Percentiles rank a stretch among this genome's conserved stretches.
These are phyloP conservation scores for Rotaria socialis DNA, from an alignment of 2,888 invertebrate species.

Conservation along the genomic window DNA sequence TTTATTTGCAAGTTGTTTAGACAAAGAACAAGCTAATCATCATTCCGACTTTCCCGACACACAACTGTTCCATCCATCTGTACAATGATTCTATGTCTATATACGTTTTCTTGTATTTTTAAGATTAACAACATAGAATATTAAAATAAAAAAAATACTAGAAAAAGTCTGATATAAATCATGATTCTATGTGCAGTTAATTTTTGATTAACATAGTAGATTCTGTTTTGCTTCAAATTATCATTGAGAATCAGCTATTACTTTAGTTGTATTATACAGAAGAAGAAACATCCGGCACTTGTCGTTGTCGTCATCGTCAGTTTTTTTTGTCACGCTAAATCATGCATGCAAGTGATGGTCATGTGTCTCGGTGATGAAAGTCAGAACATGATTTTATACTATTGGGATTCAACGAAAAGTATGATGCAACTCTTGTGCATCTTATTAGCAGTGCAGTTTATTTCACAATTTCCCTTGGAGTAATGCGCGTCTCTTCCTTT, in stretches of 20 bases:
- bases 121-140: not conserved
- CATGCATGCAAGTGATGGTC: conserved; percentile 21
- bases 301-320: not conserved
- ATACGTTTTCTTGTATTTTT: not conserved
- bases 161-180: not conserved
- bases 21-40: conserved; percentile 32
- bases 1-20: conserved; percentile 23
- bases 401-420: not conserved
- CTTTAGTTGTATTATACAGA: not conserved
- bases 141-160: too few relatives aligned
- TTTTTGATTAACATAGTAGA: not conserved
- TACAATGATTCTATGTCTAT: not conserved
- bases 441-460: not conserved
- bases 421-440: not conserved
- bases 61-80: conserved; percentile 25
- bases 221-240: conserved; percentile 26
- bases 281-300: conserved; percentile 19
- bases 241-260: not conserved
- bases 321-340: conserved; percentile 17
- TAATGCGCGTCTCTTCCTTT: not conserved
- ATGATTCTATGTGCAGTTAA: not conserved
- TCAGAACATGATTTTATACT: conserved; percentile 14
- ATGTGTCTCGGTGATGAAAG: not conserved
- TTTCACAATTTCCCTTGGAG: not conserved
- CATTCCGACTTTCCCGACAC: conserved; percentile 19